Evolutionary conservation across 1,140 invertebrate genomes (phyloP).

Genomic region (Habropoda laboriosa): DNA sequence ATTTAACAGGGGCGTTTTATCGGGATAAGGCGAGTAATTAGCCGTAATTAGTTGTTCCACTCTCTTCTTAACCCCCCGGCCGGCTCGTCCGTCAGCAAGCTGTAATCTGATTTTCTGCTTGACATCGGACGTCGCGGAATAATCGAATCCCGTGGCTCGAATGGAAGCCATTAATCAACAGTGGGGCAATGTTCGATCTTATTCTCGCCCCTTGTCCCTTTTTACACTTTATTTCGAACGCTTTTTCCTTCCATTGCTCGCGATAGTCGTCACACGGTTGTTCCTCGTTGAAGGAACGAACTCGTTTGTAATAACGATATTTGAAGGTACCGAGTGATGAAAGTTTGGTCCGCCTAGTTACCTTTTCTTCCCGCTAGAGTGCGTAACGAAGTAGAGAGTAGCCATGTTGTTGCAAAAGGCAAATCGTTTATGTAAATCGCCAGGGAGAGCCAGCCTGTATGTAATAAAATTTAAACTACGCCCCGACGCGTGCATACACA

Average conservation of each 20-base stretch:
- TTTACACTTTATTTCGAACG: not conserved
- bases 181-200: conserved; percentile 44
- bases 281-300: no score
- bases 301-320: conserved; percentile 12
- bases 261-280: not conserved
- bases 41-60: conserved; percentile 59
- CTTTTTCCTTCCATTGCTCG: not conserved
- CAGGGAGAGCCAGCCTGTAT: not conserved
- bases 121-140: conserved; percentile 34
- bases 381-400: conserved; percentile 1
- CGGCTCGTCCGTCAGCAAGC: conserved; percentile 46
- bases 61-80: conserved; percentile 5
- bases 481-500: conserved; percentile 4
- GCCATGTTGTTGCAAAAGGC: conserved; percentile 12
- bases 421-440: conserved; percentile 33
- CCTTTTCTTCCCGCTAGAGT: not conserved
- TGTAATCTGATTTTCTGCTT: conserved; percentile 65
- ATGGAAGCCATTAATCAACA: conserved; percentile 36
- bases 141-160: conserved; percentile 56
- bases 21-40: conserved; percentile 57
- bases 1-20: not conserved
- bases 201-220: conserved; percentile 5
- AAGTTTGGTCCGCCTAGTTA: not conserved
- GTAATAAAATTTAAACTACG: conserved; percentile 13
- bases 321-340: not conserved